Conservation (phyloP, 2,888 invertebrate species). For the Geotrupes spiniger region DNA sequence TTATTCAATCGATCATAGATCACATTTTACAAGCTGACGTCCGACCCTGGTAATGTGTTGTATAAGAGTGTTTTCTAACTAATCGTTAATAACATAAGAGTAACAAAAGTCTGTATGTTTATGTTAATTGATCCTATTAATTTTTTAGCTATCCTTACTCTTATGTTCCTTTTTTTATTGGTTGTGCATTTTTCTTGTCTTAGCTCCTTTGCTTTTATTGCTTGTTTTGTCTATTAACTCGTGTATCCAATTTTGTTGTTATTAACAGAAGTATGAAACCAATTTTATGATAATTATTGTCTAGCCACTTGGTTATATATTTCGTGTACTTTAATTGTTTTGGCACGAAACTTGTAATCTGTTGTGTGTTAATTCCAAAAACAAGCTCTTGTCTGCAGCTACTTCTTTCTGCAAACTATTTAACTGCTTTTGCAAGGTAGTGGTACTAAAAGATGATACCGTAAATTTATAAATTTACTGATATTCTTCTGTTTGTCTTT, state of each 20-base stretch:
- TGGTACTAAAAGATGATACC: constrained; percentile 6
- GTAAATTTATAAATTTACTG: constrained; percentile 2
- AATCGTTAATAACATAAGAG: constrained; percentile 8
- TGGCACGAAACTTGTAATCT: no score
- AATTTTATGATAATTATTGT: no score
- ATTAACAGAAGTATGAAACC: no score
- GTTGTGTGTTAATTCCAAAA: no score
- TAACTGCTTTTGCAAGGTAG: constrained; percentile 17
- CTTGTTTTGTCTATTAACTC: constrained; percentile 1
- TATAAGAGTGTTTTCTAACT: constrained; percentile 2
- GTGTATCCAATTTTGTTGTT: no score
- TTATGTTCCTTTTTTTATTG: constrained; percentile 1
- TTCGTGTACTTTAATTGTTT: neutral
- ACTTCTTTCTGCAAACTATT: constrained; percentile 4
- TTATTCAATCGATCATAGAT: constrained; percentile 78
- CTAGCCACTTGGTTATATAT: no score
- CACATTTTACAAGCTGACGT: constrained; percentile 60
- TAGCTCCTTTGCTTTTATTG: neutral
- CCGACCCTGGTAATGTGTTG: constrained; percentile 45
- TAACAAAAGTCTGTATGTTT: constrained; percentile 15
- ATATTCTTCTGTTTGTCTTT: constrained; percentile 12
- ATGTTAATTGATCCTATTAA: neutral
- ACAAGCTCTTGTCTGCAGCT: neutral
- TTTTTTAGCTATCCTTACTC: constrained; percentile 2
- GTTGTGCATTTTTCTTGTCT: constrained; percentile 1